Conservation (phyloP, 2,797 vertebrate species). For the Hoplostethus atlanticus region DNA sequence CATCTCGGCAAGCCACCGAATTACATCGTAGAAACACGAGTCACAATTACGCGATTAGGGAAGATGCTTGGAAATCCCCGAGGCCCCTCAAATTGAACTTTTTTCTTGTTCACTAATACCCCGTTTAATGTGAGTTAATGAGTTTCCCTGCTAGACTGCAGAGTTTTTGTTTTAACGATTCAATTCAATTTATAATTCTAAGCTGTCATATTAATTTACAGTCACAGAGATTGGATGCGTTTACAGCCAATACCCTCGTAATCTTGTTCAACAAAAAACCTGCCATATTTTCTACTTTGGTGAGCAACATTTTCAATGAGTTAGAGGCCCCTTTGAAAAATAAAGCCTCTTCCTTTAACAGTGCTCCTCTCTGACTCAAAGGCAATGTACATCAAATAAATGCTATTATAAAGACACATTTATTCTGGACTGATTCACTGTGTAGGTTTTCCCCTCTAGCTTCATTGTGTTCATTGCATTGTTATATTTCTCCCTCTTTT, state of each 20-base stretch:
- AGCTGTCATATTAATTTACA: conserved; percentile 50
- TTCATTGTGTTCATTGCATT: not conserved
- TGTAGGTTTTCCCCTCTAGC: conserved; percentile 13
- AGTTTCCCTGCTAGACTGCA: conserved; percentile 25
- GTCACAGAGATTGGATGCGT: conserved; percentile 32
- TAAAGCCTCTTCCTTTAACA: conserved; percentile 12
- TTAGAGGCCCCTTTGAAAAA: conserved; percentile 30
- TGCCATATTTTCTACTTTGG: conserved; percentile 32
- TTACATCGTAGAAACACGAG: not conserved
- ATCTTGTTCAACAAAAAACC: conserved; percentile 23
- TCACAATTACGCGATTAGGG: conserved; percentile 22
- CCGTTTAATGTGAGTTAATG: conserved; percentile 43
- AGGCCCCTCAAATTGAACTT: conserved; percentile 23
- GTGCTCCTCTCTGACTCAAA: not conserved
- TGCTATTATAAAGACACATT: not conserved
- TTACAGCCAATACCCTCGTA: conserved; percentile 21
- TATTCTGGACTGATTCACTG: conserved; percentile 7
- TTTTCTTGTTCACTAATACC: conserved; percentile 11
- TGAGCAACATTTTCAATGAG: conserved; percentile 40
- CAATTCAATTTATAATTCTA: conserved; percentile 27
- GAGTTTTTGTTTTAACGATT: conserved; percentile 35
- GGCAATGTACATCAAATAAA: not conserved
- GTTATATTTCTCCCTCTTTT: not conserved
- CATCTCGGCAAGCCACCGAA: conserved; percentile 6
- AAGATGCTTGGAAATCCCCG: conserved; percentile 3